phyloP scores from a whole-genome alignment of 2,797 vertebrate genomes.

The Neosilurus hyrtlii region DNA sequence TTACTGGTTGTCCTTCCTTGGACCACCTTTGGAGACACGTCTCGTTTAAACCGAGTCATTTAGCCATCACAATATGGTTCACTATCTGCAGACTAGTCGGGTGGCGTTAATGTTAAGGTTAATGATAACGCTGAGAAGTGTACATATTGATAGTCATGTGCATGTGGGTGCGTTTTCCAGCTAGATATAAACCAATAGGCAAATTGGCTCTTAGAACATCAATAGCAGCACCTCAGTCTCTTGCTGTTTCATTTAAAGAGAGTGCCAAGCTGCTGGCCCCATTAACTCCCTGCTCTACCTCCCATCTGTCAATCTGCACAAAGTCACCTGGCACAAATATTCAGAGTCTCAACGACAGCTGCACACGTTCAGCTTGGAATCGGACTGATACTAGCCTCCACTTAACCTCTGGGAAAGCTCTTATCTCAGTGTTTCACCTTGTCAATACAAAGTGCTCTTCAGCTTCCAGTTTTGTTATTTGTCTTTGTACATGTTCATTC shows the following conservation, averaged over 20 bases:
- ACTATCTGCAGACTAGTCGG: too few species aligned
- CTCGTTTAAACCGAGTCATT: too few species aligned
- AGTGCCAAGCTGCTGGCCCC: constrained; percentile 38
- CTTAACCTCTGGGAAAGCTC: constrained; percentile 51
- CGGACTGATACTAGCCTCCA: constrained; percentile 42
- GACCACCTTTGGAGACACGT: too few species aligned
- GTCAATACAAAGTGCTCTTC: constrained; percentile 23
- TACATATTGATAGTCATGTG: constrained; percentile 19
- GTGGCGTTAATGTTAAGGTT: too few species aligned
- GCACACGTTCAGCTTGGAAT: constrained; percentile 10
- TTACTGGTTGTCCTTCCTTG: too few species aligned
- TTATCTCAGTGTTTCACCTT: constrained; percentile 29
- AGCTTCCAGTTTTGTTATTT: not conserved
- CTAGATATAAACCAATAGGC: not conserved
- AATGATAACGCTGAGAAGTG: too few species aligned
- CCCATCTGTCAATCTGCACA: constrained; percentile 52
- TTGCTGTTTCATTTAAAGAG: constrained; percentile 39
- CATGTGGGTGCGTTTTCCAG: not conserved
- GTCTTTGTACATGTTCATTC: constrained; percentile 8
- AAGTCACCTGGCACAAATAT: constrained; percentile 52
- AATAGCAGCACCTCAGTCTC: constrained; percentile 29
- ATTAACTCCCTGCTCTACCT: constrained; percentile 49
- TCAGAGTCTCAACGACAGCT: constrained; percentile 37
- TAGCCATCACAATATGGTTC: too few species aligned
- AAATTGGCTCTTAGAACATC: constrained; percentile 32